Percentiles rank a stretch among this genome's conserved stretches.
Conservation (phyloP, 2,113 vertebrate genomes). For the Eonycteris spelaea region DNA sequence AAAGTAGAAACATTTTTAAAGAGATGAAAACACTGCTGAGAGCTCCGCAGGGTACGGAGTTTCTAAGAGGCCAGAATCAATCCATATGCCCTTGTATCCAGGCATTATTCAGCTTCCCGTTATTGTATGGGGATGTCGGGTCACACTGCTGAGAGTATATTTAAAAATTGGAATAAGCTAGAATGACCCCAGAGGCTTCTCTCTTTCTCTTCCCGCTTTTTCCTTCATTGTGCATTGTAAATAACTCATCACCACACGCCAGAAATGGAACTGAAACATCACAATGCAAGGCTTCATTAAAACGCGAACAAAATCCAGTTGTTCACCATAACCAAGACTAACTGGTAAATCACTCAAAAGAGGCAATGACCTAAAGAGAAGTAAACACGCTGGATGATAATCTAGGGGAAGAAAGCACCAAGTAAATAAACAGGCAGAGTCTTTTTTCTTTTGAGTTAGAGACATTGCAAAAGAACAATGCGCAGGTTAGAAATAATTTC, state of each 20-base stretch:
- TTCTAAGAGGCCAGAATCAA: conserved; percentile 33
- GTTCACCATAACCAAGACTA: conserved; percentile 1
- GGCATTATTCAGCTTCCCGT: neutral
- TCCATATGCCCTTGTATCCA: conserved; percentile 10
- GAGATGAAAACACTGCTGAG: conserved; percentile 12
- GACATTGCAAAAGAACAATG: neutral
- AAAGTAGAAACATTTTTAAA: conserved; percentile 45
- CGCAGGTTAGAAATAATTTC: neutral
- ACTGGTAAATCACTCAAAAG: conserved; percentile 25
- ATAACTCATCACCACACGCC: conserved; percentile 32
- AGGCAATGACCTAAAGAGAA: neutral
- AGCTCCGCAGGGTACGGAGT: neutral
- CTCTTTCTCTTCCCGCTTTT: neutral
- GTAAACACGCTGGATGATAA: neutral
- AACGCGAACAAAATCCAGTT: conserved; percentile 47
- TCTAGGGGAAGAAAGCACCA: neutral
- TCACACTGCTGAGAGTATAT: neutral
- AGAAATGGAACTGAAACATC: conserved; percentile 19
- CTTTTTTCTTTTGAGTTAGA: neutral
- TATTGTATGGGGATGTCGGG: neutral
- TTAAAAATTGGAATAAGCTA: conserved; percentile 39
- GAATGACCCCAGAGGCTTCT: neutral
- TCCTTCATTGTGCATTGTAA: conserved; percentile 7
- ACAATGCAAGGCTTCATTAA: conserved; percentile 36
- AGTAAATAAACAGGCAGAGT: neutral